Conservation (phyloP, 2,888 invertebrate genomes). For the Hemicrepidius hirtus region DNA sequence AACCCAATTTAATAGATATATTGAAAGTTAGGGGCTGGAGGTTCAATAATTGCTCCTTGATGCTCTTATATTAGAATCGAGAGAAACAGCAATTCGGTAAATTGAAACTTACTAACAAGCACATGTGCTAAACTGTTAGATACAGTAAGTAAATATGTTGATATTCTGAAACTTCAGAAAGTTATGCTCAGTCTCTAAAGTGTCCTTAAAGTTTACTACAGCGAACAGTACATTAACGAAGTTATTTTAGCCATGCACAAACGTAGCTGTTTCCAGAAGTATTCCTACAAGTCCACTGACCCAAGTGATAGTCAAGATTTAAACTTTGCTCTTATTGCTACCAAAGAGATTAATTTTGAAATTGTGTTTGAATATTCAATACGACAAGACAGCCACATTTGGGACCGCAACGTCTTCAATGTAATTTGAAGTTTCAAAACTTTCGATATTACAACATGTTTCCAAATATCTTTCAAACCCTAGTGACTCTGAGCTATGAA, state of each 20-base stretch:
- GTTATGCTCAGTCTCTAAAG: slow-evolving; percentile 38
- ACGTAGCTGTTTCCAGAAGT: background rate
- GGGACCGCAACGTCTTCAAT: no score
- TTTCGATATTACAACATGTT: no score
- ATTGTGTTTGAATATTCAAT: no score
- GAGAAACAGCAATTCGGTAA: slow-evolving; percentile 22
- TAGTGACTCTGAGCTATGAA: no score
- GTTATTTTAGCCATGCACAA: slow-evolving; percentile 32
- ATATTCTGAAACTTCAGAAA: slow-evolving; percentile 38
- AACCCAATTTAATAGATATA: background rate
- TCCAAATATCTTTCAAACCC: no score
- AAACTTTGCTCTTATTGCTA: background rate
- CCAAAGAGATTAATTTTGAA: no score
- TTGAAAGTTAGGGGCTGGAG: background rate
- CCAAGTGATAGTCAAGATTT: slow-evolving; percentile 7
- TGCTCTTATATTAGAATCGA: background rate
- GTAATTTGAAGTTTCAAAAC: no score
- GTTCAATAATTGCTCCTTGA: background rate
- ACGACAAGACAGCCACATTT: no score
- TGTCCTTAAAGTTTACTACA: slow-evolving; percentile 42
- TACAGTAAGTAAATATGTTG: slow-evolving; percentile 41
- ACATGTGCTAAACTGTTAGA: slow-evolving; percentile 37
- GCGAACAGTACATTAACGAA: slow-evolving; percentile 39
- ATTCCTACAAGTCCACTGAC: background rate
- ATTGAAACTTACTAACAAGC: slow-evolving; percentile 35